These are phyloP conservation scores for Desmophyllum pertusum DNA, from an alignment of 92 coral and sea anemone species.

Conservation along the genomic window DNA sequence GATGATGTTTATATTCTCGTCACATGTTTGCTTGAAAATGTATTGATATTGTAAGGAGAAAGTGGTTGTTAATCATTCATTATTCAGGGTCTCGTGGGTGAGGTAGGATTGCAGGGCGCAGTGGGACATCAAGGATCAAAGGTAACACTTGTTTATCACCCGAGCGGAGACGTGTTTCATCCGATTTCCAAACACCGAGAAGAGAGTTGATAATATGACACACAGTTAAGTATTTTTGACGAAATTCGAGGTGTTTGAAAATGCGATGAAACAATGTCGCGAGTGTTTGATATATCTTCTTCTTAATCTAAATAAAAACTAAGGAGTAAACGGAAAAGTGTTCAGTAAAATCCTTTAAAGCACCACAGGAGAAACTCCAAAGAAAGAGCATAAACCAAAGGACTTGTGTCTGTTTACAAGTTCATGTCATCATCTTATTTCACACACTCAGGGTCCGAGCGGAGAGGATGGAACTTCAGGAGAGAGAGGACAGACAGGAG, in stretches of 20 bases:
- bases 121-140: constrained; percentile 53
- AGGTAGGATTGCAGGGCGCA: constrained; percentile 45
- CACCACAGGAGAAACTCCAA: too few relatives aligned
- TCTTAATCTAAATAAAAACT: too few relatives aligned
- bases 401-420: not conserved
- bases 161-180: too few relatives aligned
- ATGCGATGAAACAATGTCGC: too few relatives aligned
- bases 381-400: too few relatives aligned
- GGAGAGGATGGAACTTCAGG: constrained; percentile 36
- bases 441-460: constrained; percentile 15
- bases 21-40: too few relatives aligned
- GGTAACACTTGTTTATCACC: constrained; percentile 23
- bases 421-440: not conserved
- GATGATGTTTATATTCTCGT: not conserved
- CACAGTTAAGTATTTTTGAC: too few relatives aligned
- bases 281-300: too few relatives aligned
- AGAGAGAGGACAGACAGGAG: constrained; percentile 24
- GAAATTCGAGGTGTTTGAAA: too few relatives aligned
- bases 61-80: not conserved
- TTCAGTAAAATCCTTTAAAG: not conserved
- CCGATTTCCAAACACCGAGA: too few relatives aligned
- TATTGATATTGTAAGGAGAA: not conserved
- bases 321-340: too few relatives aligned
- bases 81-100: constrained; percentile 42
- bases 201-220: too few relatives aligned